A percentile compares a stretch with the other conserved stretches of the same genome.
These are phyloP conservation scores for Pantherophis guttatus DNA, from an alignment of 2,113 vertebrate genomes.

Conservation along the genomic window DNA sequence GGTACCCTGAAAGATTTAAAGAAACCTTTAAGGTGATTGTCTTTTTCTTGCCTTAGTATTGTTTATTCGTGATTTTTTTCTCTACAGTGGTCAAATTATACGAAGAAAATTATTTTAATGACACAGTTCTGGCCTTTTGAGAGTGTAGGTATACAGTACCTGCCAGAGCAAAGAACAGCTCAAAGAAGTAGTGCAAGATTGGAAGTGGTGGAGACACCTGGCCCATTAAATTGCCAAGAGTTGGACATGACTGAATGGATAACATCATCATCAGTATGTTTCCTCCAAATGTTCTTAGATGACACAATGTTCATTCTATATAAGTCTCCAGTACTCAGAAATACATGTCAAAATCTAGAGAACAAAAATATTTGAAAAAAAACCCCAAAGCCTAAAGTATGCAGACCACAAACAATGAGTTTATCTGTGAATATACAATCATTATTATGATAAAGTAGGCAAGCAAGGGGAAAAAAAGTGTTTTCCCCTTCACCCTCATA, in stretches of 20 bases:
- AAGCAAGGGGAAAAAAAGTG: not conserved
- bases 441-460: not conserved
- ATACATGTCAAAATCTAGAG: not conserved
- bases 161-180: not conserved
- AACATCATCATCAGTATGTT: not conserved
- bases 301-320: not conserved
- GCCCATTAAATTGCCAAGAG: not conserved
- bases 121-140: not conserved
- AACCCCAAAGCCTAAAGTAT: not conserved
- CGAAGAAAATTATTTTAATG: not conserved
- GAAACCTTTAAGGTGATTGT: not conserved
- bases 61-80: not conserved
- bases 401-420: not conserved
- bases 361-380: not conserved
- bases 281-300: not conserved
- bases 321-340: not conserved
- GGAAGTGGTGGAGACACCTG: not conserved
- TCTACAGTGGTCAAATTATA: not conserved
- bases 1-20: not conserved
- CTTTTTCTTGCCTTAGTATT: not conserved
- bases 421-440: not conserved
- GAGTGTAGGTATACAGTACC: not conserved
- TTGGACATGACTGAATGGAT: not conserved
- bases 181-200: not conserved
- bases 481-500: not conserved